Evolutionary conservation across 2,888 invertebrate genomes (phyloP).

Genomic region (Pecten maximus): DNA sequence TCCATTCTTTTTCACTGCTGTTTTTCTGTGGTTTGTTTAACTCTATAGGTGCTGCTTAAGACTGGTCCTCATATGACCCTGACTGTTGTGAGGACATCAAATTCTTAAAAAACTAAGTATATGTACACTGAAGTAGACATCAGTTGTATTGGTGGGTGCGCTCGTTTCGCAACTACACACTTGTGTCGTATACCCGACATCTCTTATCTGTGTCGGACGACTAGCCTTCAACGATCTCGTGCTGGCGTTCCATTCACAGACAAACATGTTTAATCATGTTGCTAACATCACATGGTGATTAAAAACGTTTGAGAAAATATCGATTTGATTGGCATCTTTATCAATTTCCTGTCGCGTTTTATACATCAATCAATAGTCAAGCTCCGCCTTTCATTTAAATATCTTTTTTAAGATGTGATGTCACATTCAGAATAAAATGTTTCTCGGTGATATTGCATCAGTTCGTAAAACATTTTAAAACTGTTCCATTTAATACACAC

Average conservation of each 20-base stretch:
- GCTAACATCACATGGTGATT: not conserved
- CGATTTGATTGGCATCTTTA: not conserved
- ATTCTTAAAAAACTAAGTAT: too few species aligned
- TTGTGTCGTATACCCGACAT: not conserved
- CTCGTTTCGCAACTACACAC: not conserved
- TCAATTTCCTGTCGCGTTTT: not conserved
- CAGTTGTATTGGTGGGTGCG: not conserved
- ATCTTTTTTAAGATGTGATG: constrained; percentile 2
- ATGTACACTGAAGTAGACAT: too few species aligned
- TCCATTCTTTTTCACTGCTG: too few species aligned
- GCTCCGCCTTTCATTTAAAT: not conserved
- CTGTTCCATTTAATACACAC: too few species aligned
- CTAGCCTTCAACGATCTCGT: not conserved
- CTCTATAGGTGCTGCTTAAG: too few species aligned
- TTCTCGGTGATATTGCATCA: not conserved
- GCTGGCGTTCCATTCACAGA: not conserved
- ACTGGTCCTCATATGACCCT: too few species aligned
- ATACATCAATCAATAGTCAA: not conserved
- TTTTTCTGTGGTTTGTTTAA: too few species aligned
- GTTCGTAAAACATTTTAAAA: not conserved
- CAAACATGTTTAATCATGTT: not conserved
- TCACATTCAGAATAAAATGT: not conserved
- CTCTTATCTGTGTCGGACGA: not conserved
- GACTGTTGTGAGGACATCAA: too few species aligned
- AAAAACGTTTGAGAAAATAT: not conserved